Conservation (phyloP, 2,888 invertebrate species). For the Drosophila neonasuta region DNA sequence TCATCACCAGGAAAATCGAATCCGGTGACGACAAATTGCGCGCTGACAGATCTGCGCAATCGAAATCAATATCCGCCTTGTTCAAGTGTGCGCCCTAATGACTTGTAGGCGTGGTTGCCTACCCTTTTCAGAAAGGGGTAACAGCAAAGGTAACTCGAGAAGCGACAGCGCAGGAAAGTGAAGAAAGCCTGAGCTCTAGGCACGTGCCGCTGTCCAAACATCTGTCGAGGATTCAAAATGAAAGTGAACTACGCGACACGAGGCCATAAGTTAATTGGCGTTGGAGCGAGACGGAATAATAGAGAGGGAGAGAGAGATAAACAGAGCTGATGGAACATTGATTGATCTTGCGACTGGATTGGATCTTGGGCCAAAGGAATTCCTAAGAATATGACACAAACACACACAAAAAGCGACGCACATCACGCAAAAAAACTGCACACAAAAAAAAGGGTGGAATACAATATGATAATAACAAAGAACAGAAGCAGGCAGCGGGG, state of each 20-base stretch:
- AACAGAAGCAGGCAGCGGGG: slow-evolving; percentile 48
- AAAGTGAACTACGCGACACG: slow-evolving; percentile 55
- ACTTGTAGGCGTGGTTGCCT: slow-evolving; percentile 55
- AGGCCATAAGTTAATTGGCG: slow-evolving; percentile 29
- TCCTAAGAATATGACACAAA: slow-evolving; percentile 65
- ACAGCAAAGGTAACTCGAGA: slow-evolving; percentile 56
- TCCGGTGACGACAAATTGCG: slow-evolving; percentile 39
- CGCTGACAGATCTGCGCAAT: slow-evolving; percentile 25
- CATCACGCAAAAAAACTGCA: slow-evolving; percentile 63
- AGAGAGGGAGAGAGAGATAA: neutral
- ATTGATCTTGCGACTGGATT: slow-evolving; percentile 72
- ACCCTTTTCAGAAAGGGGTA: slow-evolving; percentile 35
- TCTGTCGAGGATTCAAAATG: slow-evolving; percentile 54
- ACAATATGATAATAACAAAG: slow-evolving; percentile 74
- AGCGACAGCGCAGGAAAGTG: slow-evolving; percentile 52
- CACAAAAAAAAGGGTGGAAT: slow-evolving; percentile 73
- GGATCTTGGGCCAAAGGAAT: slow-evolving; percentile 61
- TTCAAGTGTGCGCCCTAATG: slow-evolving; percentile 70
- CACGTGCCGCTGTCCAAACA: slow-evolving; percentile 62
- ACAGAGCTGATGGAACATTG: slow-evolving; percentile 54
- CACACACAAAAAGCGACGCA: slow-evolving; percentile 55
- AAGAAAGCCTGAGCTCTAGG: slow-evolving; percentile 60
- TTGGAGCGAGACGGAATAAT: neutral
- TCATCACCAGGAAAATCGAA: slow-evolving; percentile 25
- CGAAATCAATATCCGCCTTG: slow-evolving; percentile 77